These are phyloP conservation scores for Drosophila lowei DNA, from an alignment of 1,140 invertebrate species.

Conservation along the genomic window DNA sequence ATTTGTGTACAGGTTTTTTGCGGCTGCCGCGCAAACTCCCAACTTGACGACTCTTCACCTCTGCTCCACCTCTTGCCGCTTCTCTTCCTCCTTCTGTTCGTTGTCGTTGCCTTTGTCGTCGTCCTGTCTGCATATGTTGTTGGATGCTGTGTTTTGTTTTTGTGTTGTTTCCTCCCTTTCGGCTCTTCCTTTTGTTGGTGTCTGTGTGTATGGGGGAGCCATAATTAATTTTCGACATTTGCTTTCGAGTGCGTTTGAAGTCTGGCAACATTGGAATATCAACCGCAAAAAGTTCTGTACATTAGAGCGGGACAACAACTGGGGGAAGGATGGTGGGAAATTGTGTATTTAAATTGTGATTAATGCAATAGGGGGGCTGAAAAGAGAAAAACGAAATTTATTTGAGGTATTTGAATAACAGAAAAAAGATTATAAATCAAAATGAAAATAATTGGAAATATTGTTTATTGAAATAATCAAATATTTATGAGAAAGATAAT, in stretches of 20 bases:
- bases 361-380: not conserved
- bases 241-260: slow-evolving; percentile 34
- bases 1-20: slow-evolving; percentile 81
- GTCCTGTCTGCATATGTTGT: slow-evolving; percentile 54
- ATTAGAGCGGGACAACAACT: slow-evolving; percentile 34
- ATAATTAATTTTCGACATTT: slow-evolving; percentile 72
- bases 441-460: no score
- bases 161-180: slow-evolving; percentile 2
- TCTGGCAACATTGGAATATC: slow-evolving; percentile 65
- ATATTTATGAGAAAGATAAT: no score
- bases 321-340: not conserved
- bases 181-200: slow-evolving; percentile 19
- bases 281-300: slow-evolving; percentile 34
- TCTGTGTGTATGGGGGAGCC: slow-evolving; percentile 43
- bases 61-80: slow-evolving; percentile 35
- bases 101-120: slow-evolving; percentile 13
- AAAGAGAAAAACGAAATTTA: no score
- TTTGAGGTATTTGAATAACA: no score
- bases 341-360: slow-evolving; percentile 16
- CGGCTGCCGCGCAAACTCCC: slow-evolving; percentile 76
- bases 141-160: slow-evolving; percentile 41
- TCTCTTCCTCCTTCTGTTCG: slow-evolving; percentile 12
- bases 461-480: no score
- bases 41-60: slow-evolving; percentile 47
- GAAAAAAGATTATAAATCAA: no score